phyloP scores from a whole-genome alignment of 2,888 invertebrate species.

The Eilema sororculum region DNA sequence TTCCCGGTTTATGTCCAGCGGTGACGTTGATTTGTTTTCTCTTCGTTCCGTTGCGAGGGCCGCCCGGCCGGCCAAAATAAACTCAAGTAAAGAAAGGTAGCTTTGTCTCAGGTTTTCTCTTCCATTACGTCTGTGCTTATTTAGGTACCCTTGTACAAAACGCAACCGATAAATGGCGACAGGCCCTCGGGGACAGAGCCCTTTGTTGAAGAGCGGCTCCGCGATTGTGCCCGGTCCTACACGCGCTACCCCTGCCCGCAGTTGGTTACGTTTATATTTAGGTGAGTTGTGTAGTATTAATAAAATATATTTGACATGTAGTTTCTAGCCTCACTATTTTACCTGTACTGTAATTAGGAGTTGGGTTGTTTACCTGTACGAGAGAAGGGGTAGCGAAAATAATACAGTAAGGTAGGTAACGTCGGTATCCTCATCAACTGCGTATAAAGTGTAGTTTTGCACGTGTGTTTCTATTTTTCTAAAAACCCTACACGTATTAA shows the following conservation, averaged over 20 bases:
- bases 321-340: not conserved
- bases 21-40: not conserved
- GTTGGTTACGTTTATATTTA: not conserved
- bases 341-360: not conserved
- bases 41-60: not conserved
- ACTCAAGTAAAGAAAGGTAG: conserved; percentile 6
- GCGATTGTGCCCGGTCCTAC: conserved; percentile 9
- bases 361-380: not conserved
- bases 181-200: conserved; percentile 22
- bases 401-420: no score
- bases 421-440: not conserved
- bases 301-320: not conserved
- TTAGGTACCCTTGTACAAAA: conserved; percentile 16
- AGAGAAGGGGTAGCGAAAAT: no score
- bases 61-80: not conserved
- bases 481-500: no score
- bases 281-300: not conserved
- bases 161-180: conserved; percentile 26
- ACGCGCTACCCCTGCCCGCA: not conserved
- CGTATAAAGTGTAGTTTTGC: not conserved
- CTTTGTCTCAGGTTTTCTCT: conserved; percentile 17
- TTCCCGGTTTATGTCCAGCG: not conserved
- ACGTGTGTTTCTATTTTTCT: not conserved
- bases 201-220: conserved; percentile 14
- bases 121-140: conserved; percentile 10